Percentiles rank a stretch among this genome's conserved stretches.
Evolutionary conservation across 1,140 invertebrate genomes (phyloP).

Genomic region (Diplogasteroides magnus): DNA sequence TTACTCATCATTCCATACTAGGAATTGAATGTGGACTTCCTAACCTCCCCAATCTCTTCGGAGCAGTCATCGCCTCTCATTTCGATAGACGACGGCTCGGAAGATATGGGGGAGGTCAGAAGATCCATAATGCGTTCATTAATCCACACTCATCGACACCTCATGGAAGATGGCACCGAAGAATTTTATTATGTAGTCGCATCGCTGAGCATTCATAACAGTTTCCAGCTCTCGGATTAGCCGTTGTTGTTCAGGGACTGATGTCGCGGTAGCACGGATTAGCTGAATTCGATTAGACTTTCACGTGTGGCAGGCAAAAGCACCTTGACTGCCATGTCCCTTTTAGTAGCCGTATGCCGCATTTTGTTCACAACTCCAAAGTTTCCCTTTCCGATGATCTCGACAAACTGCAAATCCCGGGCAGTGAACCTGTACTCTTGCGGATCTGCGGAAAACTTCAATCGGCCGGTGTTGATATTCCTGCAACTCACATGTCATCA

Average conservation of each 20-base stretch:
- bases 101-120: too few relatives aligned
- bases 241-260: slow-evolving; percentile 85
- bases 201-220: slow-evolving; percentile 90
- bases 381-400: slow-evolving; percentile 85
- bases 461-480: not conserved
- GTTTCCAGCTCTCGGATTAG: slow-evolving; percentile 93
- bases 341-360: slow-evolving; percentile 77
- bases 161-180: slow-evolving; percentile 96
- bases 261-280: slow-evolving; percentile 86
- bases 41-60: too few relatives aligned
- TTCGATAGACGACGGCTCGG: too few relatives aligned
- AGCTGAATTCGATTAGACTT: too few relatives aligned
- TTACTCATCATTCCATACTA: too few relatives aligned
- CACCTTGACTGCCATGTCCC: slow-evolving; percentile 87
- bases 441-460: slow-evolving; percentile 48
- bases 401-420: slow-evolving; percentile 81
- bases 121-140: too few relatives aligned
- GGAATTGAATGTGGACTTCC: too few relatives aligned
- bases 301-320: too few relatives aligned
- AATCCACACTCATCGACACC: too few relatives aligned
- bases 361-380: slow-evolving; percentile 95
- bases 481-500: too few relatives aligned
- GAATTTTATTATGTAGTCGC: slow-evolving; percentile 89
- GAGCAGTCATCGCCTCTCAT: too few relatives aligned
- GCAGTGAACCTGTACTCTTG: slow-evolving; percentile 71